Evolutionary conservation across 64 coral and sea anemone genomes (phyloP).

Genomic region (Stylophora pistillata): DNA sequence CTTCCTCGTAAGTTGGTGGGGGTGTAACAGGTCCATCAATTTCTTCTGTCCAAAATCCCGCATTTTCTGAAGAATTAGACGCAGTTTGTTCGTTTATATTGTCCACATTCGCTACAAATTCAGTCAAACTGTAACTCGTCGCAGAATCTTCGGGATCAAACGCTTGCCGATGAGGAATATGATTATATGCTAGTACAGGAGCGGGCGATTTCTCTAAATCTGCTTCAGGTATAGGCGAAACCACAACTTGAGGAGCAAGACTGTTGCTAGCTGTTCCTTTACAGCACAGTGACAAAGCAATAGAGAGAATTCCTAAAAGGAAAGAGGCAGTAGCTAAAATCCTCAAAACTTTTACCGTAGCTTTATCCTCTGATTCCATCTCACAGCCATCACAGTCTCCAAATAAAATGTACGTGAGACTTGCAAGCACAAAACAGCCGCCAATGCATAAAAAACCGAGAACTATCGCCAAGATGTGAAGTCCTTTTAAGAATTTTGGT

Average conservation of each 20-base stretch:
- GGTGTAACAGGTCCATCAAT: constrained; percentile 25
- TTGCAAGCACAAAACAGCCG: constrained; percentile 58
- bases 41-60: constrained; percentile 33
- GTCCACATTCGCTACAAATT: neutral
- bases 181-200: neutral
- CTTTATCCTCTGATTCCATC: neutral
- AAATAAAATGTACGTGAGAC: constrained; percentile 56
- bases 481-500: constrained; percentile 7
- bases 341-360: constrained; percentile 39
- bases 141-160: constrained; percentile 5
- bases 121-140: neutral
- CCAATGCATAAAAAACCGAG: constrained; percentile 55
- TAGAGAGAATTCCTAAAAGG: constrained; percentile 51
- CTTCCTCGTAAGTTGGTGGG: constrained; percentile 34
- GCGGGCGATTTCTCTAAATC: constrained; percentile 43
- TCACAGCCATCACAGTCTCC: constrained; percentile 51
- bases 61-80: neutral
- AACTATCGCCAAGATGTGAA: constrained; percentile 18
- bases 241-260: constrained; percentile 10
- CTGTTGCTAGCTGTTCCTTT: constrained; percentile 18
- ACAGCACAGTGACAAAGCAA: constrained; percentile 62
- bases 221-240: neutral
- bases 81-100: neutral
- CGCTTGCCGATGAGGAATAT: constrained; percentile 21
- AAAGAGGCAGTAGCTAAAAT: constrained; percentile 58